Evolutionary conservation across 2,888 invertebrate species (phyloP), one percentile per base, ranked within the genome.

Genomic region (Apodemia duryi): DNA sequence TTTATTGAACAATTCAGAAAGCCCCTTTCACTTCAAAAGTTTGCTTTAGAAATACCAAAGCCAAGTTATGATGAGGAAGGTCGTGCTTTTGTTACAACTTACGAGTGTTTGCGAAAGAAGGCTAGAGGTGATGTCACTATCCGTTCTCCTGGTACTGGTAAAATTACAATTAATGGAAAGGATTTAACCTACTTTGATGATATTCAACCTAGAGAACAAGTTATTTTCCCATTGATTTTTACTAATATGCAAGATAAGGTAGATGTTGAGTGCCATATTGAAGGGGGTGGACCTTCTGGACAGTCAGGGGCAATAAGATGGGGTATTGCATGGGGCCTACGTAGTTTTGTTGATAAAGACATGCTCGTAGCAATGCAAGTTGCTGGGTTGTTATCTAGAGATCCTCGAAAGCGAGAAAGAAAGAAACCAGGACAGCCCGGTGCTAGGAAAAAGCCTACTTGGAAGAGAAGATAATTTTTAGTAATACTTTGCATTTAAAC

Each of bases 361-460:
- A 95, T 94, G 89, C 85, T 96, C 65, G 96, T 98, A 81, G 94
- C 94, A 79, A 97, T 98, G 97, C 94, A 97, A 90, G 82, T 98
- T 71, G 97, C 98, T 84, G 99, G 99, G 54, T 88, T 98, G 67
- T 88, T 99, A 62, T 97, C 96, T 29, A 93, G 94, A 76, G 98
- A 98, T 84, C 93, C 92, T 69, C 92, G 98, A 65, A 89, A 88
- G 29, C 94, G 94, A 66, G 98, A 99, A 86, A 94, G 98, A 73
- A 97, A 98, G 94, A 98, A 98, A 94, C 96, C 95, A 64, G 98
- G 98, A 7, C 98, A 98, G 87, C 95, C 94, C 75, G 96, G 97
- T 74, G 98, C 98, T 29, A 95, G 98, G 76, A 95, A 95, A 81
- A 97, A 97, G 84, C 96, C 95, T 79, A 98, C 98, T 69, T 99